These are phyloP conservation scores for Alloplasta piceator DNA, from an alignment of 2,888 invertebrate genomes.

Conservation along the genomic window DNA sequence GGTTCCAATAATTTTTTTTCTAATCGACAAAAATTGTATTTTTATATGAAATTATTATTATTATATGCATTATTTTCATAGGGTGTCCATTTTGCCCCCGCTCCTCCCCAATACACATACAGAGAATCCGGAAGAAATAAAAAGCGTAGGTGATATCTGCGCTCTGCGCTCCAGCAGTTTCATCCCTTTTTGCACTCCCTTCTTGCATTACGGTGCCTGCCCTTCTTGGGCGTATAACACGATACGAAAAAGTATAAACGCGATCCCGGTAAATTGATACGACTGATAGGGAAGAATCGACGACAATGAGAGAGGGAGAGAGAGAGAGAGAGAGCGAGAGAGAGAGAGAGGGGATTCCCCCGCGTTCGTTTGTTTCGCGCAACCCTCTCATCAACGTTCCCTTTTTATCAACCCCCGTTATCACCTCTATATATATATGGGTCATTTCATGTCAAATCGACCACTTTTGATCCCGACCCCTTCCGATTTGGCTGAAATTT, in stretches of 20 bases:
- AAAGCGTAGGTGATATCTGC: slow-evolving; percentile 4
- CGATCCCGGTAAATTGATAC: slow-evolving; percentile 48
- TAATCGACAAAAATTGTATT: no score
- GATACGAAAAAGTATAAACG: slow-evolving; percentile 45
- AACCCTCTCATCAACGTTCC: slow-evolving; percentile 7
- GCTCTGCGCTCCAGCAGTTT: slow-evolving; percentile 11
- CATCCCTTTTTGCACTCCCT: not conserved
- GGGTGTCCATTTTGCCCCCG: no score
- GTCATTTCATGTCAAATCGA: no score
- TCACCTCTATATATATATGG: not conserved
- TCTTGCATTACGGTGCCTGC: not conserved
- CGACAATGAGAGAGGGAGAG: slow-evolving; percentile 3
- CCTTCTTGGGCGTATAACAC: slow-evolving; percentile 4
- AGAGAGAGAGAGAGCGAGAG: slow-evolving; percentile 13
- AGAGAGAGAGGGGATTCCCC: slow-evolving; percentile 18
- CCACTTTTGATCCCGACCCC: no score
- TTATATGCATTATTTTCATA: no score
- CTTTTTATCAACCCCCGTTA: not conserved
- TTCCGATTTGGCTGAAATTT: no score
- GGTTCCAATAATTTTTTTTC: no score
- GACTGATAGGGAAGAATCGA: slow-evolving; percentile 5
- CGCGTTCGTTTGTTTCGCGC: slow-evolving; percentile 5
- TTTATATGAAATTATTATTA: no score
- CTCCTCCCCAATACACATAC: no score
- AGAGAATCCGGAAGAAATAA: slow-evolving; percentile 2